Conservation (phyloP, 2,797 vertebrate species). For the Gadopsis bispinosus region DNA sequence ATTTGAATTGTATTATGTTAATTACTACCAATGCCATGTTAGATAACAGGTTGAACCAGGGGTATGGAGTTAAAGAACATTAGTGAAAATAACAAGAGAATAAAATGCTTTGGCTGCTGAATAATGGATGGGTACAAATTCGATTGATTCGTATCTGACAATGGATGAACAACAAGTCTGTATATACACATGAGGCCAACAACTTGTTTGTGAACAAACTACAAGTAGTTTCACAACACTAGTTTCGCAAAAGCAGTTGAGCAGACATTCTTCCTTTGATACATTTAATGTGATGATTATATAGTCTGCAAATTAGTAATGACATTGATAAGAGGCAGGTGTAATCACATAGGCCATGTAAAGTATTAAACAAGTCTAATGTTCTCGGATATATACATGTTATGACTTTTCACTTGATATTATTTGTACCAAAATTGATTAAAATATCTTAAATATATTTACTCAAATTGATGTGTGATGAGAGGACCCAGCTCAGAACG, state of each 20-base stretch:
- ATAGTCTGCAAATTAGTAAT: constrained; percentile 1
- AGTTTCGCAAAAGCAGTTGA: background rate
- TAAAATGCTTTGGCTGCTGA: constrained; percentile 15
- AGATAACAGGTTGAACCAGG: constrained; percentile 32
- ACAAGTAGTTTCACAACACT: background rate
- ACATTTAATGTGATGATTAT: background rate
- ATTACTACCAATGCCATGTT: constrained; percentile 40
- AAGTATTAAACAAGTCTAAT: background rate
- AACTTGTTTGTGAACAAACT: background rate
- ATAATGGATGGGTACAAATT: constrained; percentile 15
- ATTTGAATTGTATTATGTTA: constrained; percentile 47
- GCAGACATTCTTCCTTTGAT: background rate
- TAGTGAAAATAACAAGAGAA: constrained; percentile 18
- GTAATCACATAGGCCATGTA: background rate
- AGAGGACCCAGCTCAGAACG: background rate
- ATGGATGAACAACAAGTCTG: constrained; percentile 3
- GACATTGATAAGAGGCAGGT: background rate
- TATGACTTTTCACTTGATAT: background rate
- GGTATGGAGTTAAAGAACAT: constrained; percentile 3
- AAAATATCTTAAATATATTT: background rate
- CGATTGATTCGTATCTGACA: background rate
- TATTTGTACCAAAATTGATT: background rate
- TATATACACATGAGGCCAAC: background rate
- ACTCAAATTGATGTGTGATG: background rate
- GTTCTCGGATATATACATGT: background rate